Evolutionary conservation across 2,113 vertebrate genomes (phyloP).

Genomic region (Odobenus rosmarus): DNA sequence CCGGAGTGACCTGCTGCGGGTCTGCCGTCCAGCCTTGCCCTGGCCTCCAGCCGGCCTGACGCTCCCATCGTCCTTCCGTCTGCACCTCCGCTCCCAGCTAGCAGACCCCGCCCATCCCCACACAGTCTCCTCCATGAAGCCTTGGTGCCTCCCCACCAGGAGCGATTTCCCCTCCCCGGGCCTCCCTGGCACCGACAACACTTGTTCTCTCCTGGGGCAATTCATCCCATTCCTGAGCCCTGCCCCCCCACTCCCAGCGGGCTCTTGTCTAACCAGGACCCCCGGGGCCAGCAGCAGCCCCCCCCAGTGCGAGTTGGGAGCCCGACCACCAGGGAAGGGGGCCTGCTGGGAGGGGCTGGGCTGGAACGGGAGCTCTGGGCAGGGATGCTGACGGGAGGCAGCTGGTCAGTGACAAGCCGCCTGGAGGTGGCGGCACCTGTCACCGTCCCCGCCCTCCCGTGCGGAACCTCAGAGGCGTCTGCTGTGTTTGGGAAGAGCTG

Average conservation of each 20-base stretch:
- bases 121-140: not conserved
- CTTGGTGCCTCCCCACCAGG: too few relatives aligned
- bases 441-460: not conserved
- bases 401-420: not conserved
- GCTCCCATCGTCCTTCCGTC: accelerated
- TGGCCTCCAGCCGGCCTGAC: not conserved
- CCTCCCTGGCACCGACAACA: not conserved
- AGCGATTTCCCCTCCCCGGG: accelerated
- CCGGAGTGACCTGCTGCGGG: accelerated
- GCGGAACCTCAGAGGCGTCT: not conserved
- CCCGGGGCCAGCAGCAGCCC: accelerated
- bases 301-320: not conserved
- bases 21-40: not conserved
- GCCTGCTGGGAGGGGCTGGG: not conserved
- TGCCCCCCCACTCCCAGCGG: not conserved
- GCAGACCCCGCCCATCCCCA: accelerated
- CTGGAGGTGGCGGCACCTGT: constrained; percentile 19
- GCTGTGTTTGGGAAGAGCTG: not conserved
- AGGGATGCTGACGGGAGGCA: constrained; percentile 37
- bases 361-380: not conserved
- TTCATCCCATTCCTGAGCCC: accelerated
- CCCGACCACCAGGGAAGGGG: accelerated
- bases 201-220: accelerated
- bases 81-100: too few relatives aligned
- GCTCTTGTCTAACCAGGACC: not conserved